Conservation (phyloP, 1,140 invertebrate genomes). For the Reticulitermes speratus region DNA sequence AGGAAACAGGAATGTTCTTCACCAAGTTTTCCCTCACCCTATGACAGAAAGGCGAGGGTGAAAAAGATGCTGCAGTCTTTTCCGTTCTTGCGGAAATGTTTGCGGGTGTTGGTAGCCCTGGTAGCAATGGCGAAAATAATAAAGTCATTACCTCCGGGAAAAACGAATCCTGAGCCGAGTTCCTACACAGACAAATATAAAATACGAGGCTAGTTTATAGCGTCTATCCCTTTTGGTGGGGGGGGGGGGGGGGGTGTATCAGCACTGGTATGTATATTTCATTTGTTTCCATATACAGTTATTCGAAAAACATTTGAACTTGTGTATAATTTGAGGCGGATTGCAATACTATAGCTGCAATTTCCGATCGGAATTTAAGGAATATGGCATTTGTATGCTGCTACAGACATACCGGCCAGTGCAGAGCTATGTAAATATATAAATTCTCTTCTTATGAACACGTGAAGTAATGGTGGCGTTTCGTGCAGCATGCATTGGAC, state of each 20-base stretch:
- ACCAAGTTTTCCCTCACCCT: not conserved
- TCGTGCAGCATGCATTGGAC: too few species aligned
- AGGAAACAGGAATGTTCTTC: too few species aligned
- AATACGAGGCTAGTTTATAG: not conserved
- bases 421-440: too few species aligned
- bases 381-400: too few species aligned
- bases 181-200: not conserved
- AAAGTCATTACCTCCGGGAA: slow-evolving; percentile 5
- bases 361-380: not conserved
- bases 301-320: not conserved
- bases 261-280: not conserved
- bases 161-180: not conserved
- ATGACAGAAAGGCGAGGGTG: not conserved
- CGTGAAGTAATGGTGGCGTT: too few species aligned
- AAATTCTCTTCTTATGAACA: too few species aligned
- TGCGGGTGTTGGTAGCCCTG: not conserved
- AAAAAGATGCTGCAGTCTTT: not conserved
- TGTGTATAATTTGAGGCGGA: not conserved
- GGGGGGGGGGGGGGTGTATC: not conserved
- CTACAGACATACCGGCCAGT: too few species aligned
- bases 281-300: not conserved
- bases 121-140: slow-evolving; percentile 2
- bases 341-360: not conserved
- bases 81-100: not conserved
- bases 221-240: not conserved